Percentiles rank a stretch among this genome's conserved stretches.
Conservation (phyloP, 2,113 vertebrate genomes). For the Coreoperca whiteheadi region DNA sequence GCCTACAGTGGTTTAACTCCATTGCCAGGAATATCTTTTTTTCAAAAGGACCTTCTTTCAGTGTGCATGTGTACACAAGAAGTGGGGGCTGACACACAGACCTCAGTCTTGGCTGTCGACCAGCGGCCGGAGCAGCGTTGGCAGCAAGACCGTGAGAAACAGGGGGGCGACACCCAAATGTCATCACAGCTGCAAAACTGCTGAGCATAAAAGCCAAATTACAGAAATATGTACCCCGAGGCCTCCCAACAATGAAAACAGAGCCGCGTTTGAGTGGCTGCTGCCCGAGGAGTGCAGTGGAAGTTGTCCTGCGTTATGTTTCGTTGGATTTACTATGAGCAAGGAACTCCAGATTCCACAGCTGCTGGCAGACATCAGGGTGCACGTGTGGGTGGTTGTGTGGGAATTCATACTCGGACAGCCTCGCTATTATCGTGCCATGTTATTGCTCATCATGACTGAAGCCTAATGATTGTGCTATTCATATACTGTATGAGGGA, state of each 20-base stretch:
- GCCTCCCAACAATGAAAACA: constrained; percentile 88
- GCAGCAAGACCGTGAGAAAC: constrained; percentile 93
- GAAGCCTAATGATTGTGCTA: constrained; percentile 38
- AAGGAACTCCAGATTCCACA: constrained; percentile 73
- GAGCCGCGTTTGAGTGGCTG: constrained; percentile 82
- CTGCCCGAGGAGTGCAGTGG: constrained; percentile 72
- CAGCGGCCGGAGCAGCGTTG: constrained; percentile 84
- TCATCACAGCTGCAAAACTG: constrained; percentile 95
- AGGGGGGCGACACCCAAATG: constrained; percentile 92
- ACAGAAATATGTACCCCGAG: constrained; percentile 91
- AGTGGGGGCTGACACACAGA: constrained; percentile 82
- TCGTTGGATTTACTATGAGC: constrained; percentile 81
- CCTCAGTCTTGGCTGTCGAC: constrained; percentile 87
- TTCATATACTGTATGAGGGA: constrained; percentile 34
- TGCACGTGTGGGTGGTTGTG: constrained; percentile 68
- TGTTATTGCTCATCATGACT: constrained; percentile 56
- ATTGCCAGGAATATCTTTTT: constrained; percentile 76
- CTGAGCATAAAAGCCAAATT: constrained; percentile 93
- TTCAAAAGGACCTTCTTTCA: constrained; percentile 78
- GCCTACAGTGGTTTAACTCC: constrained; percentile 57
- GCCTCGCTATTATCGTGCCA: constrained; percentile 47
- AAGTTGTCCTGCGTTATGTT: constrained; percentile 77
- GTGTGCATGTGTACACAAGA: constrained; percentile 81
- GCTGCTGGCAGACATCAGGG: constrained; percentile 80
- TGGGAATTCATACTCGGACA: constrained; percentile 56